phyloP scores from a whole-genome alignment of 2,113 vertebrate species.

The Typhlomys cinereus region DNA sequence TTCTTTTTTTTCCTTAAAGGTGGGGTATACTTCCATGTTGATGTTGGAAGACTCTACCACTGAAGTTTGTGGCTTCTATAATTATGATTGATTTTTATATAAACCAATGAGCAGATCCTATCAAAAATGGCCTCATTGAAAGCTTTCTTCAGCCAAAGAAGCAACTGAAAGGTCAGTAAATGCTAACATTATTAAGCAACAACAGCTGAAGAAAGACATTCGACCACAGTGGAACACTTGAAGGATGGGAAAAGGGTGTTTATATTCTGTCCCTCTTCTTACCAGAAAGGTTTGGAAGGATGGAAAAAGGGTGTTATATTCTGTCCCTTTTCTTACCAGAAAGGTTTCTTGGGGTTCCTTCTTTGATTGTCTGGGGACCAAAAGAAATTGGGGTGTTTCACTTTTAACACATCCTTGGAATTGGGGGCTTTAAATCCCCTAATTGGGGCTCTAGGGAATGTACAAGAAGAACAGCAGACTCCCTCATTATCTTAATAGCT shows the following conservation, averaged over 20 bases:
- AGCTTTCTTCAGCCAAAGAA: conserved; percentile 30
- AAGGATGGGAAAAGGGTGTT: neutral
- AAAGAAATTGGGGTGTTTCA: neutral
- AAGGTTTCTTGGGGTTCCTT: no score
- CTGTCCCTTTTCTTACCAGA: neutral
- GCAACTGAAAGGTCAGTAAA: conserved; percentile 65
- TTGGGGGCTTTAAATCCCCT: conserved; percentile 42
- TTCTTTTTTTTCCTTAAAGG: conserved; percentile 31
- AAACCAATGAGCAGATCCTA: conserved; percentile 16
- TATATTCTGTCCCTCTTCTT: neutral
- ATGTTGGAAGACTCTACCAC: conserved; percentile 25
- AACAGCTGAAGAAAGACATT: neutral
- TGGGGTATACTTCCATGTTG: conserved; percentile 24
- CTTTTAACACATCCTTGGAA: conserved; percentile 49
- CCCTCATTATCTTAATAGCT: conserved; percentile 50
- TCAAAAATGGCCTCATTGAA: conserved; percentile 41
- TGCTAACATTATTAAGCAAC: conserved; percentile 45
- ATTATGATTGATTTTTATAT: conserved; percentile 35
- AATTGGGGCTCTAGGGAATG: conserved; percentile 57
- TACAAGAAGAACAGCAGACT: conserved; percentile 3
- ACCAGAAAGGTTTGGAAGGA: neutral
- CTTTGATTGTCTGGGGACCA: neutral
- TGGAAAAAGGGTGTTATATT: neutral
- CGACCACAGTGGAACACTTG: neutral
- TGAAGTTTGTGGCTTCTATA: conserved; percentile 55